Percentiles rank a stretch among this genome's conserved stretches.
Conservation (phyloP, 2,888 invertebrate species). For the Dugesia japonica region DNA sequence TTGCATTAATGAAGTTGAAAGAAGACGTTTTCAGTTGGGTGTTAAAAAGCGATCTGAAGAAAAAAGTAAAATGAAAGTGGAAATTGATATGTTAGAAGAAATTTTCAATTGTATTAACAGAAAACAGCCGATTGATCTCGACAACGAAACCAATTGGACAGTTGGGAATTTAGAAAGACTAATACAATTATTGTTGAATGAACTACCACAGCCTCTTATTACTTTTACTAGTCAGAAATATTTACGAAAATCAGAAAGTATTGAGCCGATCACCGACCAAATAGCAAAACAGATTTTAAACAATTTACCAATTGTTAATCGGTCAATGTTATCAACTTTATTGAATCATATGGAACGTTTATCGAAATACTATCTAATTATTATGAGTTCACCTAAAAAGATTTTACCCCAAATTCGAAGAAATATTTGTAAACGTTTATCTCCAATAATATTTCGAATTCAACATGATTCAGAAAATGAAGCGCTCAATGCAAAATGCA, state of each 20-base stretch:
- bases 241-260: background rate
- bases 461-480: constrained; percentile 6
- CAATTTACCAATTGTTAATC: background rate
- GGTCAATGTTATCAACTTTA: background rate
- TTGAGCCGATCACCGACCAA: background rate
- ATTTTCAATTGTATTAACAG: background rate
- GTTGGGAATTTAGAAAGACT: constrained; percentile 13
- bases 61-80: background rate
- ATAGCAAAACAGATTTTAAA: background rate
- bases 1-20: constrained; percentile 24
- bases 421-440: constrained; percentile 13
- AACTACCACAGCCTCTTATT: constrained; percentile 9
- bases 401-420: background rate
- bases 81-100: background rate
- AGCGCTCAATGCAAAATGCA: background rate
- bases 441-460: constrained; percentile 22
- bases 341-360: constrained; percentile 26
- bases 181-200: constrained; percentile 20
- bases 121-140: background rate
- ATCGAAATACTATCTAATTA: constrained; percentile 16
- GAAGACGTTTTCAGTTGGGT: constrained; percentile 23
- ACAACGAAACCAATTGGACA: constrained; percentile 5
- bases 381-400: background rate
- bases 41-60: constrained; percentile 20
- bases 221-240: background rate